These are phyloP conservation scores for Brevimyrus niger DNA, from an alignment of 2,113 vertebrate species.

Conservation along the genomic window DNA sequence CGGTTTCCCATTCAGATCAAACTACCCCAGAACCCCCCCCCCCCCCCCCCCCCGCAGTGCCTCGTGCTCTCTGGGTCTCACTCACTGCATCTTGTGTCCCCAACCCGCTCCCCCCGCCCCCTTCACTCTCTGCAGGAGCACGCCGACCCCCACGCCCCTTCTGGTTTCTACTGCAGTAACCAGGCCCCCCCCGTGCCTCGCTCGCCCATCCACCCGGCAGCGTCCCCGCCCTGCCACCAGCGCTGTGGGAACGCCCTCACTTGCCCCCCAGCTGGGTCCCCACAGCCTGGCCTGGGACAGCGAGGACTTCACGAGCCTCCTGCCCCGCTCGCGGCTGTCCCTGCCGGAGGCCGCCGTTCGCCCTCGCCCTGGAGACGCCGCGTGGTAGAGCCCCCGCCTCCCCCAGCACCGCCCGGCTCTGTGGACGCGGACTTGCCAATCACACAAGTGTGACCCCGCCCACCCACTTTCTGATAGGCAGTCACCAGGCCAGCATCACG, in stretches of 20 bases:
- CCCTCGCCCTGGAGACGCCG: slow-evolving; percentile 46
- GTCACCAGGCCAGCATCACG: background rate
- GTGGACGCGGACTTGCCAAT: slow-evolving; percentile 68
- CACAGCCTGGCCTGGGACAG: slow-evolving; percentile 72
- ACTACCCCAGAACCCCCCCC: too few species aligned
- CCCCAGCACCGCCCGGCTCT: slow-evolving; percentile 43
- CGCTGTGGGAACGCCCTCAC: slow-evolving; percentile 52
- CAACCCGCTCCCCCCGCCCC: slow-evolving; percentile 22
- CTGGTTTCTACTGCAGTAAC: slow-evolving; percentile 46
- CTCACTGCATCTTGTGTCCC: slow-evolving; percentile 18
- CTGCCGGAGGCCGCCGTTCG: slow-evolving; percentile 71
- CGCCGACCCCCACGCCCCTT: slow-evolving; percentile 49
- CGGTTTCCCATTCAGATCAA: slow-evolving; percentile 46
- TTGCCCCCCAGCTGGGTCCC: slow-evolving; percentile 60
- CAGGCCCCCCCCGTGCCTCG: slow-evolving; percentile 54
- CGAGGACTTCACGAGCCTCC: slow-evolving; percentile 77
- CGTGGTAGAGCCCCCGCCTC: slow-evolving; percentile 9
- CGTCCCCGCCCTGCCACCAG: slow-evolving; percentile 56
- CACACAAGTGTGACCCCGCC: slow-evolving; percentile 61
- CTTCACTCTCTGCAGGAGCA: slow-evolving; percentile 68
- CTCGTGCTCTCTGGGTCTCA: background rate
- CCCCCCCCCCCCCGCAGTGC: background rate
- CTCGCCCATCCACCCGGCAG: slow-evolving; percentile 41
- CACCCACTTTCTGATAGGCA: background rate
- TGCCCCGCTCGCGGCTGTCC: slow-evolving; percentile 80